Conservation (phyloP, 2,888 invertebrate species). For the Tillus elongatus region DNA sequence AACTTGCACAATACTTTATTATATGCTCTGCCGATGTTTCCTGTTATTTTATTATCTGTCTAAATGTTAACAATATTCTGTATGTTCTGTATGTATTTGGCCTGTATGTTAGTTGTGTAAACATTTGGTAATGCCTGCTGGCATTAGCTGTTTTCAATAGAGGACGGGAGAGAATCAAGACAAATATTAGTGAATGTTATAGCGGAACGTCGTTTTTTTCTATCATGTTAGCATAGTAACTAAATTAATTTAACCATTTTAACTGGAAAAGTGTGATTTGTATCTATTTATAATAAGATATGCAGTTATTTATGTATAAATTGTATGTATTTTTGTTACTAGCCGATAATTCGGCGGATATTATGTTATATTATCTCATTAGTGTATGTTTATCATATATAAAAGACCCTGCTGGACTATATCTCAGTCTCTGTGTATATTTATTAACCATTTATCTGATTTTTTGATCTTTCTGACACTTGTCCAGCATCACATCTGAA, state of each 20-base stretch:
- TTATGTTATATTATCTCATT: conserved; percentile 34
- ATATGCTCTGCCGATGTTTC: no score
- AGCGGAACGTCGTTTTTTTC: no score
- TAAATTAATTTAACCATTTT: conserved; percentile 40
- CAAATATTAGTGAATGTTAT: no score
- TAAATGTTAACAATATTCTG: no score
- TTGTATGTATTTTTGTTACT: conserved; percentile 40
- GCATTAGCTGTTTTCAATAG: conserved; percentile 24
- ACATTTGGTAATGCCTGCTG: conserved; percentile 25
- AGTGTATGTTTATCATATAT: conserved; percentile 29
- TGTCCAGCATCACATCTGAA: conserved; percentile 30
- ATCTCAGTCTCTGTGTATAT: conserved; percentile 24
- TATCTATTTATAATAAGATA: conserved; percentile 30
- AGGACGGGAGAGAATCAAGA: no score
- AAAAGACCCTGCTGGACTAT: conserved; percentile 30
- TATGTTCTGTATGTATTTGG: conserved; percentile 11
- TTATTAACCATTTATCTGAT: conserved; percentile 15
- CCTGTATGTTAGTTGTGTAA: conserved; percentile 15
- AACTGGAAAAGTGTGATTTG: conserved; percentile 42
- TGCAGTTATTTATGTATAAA: conserved; percentile 38
- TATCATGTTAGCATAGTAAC: conserved; percentile 32
- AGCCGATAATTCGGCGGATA: conserved; percentile 23
- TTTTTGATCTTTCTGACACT: conserved; percentile 16
- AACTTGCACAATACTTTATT: no score
- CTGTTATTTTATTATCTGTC: no score